Evolutionary conservation across 2,797 vertebrate species (phyloP).

Genomic region (Toxotes lorentzi): DNA sequence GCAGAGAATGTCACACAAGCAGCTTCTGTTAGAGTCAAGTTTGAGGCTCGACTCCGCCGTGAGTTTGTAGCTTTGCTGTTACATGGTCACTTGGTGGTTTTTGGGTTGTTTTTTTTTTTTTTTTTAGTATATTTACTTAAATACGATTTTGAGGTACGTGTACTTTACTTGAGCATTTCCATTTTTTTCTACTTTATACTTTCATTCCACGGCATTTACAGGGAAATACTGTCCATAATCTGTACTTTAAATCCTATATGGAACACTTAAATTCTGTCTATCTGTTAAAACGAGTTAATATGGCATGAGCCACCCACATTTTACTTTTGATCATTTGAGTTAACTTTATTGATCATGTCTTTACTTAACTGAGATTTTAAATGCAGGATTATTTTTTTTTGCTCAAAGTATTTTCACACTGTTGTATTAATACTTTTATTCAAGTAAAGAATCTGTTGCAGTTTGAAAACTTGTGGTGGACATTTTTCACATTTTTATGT

Average conservation of each 20-base stretch:
- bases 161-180: background rate
- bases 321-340: no score
- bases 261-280: background rate
- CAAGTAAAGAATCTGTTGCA: background rate
- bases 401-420: background rate
- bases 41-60: conserved; percentile 28
- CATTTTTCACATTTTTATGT: background rate
- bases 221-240: background rate
- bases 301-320: background rate
- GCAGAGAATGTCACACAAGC: conserved; percentile 55
- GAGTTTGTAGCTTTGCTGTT: background rate
- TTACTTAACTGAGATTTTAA: background rate
- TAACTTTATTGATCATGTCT: background rate
- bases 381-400: background rate
- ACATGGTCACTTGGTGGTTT: background rate
- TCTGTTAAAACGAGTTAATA: background rate
- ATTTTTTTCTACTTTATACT: no score
- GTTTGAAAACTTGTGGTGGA: background rate
- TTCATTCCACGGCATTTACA: background rate
- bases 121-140: background rate
- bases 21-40: conserved; percentile 42
- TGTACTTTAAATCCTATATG: background rate
- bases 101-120: background rate
- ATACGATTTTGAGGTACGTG: background rate
- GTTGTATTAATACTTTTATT: background rate